These are phyloP conservation scores for Myotis yumanensis DNA, from an alignment of 2,113 vertebrate species.

Conservation along the genomic window DNA sequence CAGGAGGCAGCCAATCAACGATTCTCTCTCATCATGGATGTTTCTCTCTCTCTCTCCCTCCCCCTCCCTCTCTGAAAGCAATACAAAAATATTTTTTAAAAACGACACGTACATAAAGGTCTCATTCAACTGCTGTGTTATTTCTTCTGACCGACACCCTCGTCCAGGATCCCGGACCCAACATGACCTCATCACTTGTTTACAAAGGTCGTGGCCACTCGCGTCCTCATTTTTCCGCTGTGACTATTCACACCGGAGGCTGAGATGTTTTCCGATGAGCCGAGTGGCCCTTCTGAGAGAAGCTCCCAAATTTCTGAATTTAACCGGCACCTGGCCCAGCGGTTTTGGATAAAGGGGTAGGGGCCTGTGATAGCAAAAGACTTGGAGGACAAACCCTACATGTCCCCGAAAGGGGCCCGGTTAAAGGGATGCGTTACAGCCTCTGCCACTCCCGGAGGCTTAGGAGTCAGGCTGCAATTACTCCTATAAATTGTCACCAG, in stretches of 20 bases:
- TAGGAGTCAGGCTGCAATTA: too few relatives aligned
- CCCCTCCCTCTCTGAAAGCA: not conserved
- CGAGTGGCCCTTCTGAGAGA: not conserved
- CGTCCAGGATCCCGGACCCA: not conserved
- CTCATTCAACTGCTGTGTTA: not conserved
- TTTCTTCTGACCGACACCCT: not conserved
- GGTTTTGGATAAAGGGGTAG: not conserved
- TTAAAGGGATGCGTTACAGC: too few relatives aligned
- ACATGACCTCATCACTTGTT: not conserved
- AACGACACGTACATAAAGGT: not conserved
- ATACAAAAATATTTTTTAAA: not conserved
- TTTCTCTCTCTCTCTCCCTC: not conserved
- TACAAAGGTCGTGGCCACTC: not conserved
- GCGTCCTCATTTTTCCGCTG: accelerated
- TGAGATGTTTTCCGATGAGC: accelerated
- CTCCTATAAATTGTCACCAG: too few relatives aligned
- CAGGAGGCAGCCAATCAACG: not conserved
- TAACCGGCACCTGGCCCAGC: not conserved
- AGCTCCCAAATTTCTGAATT: not conserved
- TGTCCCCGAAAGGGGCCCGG: accelerated
- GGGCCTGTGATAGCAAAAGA: not conserved
- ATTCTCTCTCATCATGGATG: not conserved
- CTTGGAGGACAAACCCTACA: not conserved
- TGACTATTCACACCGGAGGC: accelerated
- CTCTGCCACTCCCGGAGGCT: too few relatives aligned